These are phyloP conservation scores for Montipora capitata DNA, from an alignment of 92 coral and sea anemone species.

Conservation along the genomic window DNA sequence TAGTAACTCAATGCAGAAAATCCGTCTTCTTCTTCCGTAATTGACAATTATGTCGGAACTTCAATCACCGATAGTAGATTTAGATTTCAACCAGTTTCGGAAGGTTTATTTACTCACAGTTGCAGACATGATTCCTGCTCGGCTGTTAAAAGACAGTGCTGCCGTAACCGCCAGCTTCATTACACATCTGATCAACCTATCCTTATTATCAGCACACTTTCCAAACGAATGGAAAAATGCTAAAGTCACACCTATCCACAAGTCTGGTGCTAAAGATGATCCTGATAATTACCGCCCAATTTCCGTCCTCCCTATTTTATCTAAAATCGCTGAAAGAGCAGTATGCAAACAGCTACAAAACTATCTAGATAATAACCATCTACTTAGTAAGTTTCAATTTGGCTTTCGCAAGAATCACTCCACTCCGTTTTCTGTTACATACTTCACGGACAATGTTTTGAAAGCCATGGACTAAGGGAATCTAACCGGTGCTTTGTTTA, in stretches of 20 bases:
- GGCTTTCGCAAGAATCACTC: too few relatives aligned
- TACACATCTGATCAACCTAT: slow-evolving; percentile 32
- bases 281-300: slow-evolving; percentile 13
- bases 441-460: not conserved
- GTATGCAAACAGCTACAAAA: too few relatives aligned
- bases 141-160: too few relatives aligned
- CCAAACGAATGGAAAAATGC: slow-evolving; percentile 31
- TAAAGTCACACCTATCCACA: slow-evolving; percentile 21
- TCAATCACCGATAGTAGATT: not conserved
- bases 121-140: too few relatives aligned
- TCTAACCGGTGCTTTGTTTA: not conserved
- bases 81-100: slow-evolving; percentile 9
- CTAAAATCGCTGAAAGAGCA: too few relatives aligned
- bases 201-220: slow-evolving; percentile 18
- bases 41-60: not conserved
- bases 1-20: too few relatives aligned
- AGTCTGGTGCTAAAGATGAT: not conserved
- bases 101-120: too few relatives aligned
- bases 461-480: slow-evolving; percentile 3
- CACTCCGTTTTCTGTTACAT: too few relatives aligned
- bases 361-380: too few relatives aligned
- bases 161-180: slow-evolving; percentile 18
- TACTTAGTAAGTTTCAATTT: too few relatives aligned
- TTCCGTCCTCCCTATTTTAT: not conserved
- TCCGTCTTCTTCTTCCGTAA: not conserved